Percentiles rank a stretch among this genome's conserved stretches.
Evolutionary conservation across 2,113 vertebrate genomes (phyloP).

Genomic region (Alexandromys fortis): DNA sequence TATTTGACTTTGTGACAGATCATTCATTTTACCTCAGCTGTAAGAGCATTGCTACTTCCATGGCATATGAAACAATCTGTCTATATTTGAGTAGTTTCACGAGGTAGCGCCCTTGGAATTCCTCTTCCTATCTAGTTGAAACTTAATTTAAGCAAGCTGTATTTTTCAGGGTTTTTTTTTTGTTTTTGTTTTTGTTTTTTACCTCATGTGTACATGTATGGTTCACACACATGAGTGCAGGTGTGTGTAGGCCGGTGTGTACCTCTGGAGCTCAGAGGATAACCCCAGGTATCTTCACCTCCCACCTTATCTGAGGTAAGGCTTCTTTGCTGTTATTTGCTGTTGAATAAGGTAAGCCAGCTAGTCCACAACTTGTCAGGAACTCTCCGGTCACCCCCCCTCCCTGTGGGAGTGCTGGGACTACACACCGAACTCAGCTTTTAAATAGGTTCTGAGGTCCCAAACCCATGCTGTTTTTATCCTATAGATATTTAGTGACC

Average conservation of each 20-base stretch:
- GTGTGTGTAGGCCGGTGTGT: neutral
- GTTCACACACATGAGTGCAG: neutral
- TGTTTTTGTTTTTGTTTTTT: too few species aligned
- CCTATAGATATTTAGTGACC: neutral
- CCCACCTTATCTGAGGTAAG: neutral
- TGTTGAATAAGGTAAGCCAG: neutral
- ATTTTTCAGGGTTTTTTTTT: neutral
- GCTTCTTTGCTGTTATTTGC: neutral
- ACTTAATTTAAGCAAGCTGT: neutral
- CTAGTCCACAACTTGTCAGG: neutral
- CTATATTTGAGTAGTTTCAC: neutral
- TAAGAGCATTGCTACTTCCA: neutral
- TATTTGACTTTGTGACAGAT: neutral
- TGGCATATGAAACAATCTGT: neutral
- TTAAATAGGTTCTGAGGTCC: neutral
- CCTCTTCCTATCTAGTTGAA: neutral
- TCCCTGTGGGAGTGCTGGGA: neutral
- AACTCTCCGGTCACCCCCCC: neutral
- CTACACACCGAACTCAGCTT: neutral
- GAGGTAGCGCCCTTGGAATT: neutral
- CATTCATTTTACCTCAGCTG: neutral
- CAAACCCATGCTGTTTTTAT: neutral
- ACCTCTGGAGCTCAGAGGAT: neutral
- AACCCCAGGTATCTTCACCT: neutral
- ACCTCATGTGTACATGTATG: neutral